These are phyloP conservation scores for Acleris sparsana DNA, from an alignment of 2,888 invertebrate genomes.

Conservation along the genomic window DNA sequence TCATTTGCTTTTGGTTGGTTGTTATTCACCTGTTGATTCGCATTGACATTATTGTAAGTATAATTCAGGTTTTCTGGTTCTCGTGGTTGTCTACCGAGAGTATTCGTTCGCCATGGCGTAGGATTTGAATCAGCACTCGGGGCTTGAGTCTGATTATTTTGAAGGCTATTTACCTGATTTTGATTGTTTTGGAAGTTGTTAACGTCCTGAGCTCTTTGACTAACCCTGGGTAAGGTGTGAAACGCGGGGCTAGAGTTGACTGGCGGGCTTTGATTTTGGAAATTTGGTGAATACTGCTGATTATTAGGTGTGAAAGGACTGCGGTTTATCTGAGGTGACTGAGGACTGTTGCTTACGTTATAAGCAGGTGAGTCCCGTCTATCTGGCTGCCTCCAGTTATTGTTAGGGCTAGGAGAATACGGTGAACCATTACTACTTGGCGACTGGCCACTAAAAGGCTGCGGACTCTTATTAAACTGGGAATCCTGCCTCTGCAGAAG, in stretches of 20 bases:
- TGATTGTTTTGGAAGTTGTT: conserved; percentile 52
- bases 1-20: conserved; percentile 71
- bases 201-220: conserved; percentile 62
- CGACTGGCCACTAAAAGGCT: conserved; percentile 69
- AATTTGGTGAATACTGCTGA: conserved; percentile 57
- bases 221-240: conserved; percentile 69
- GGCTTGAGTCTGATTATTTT: conserved; percentile 46
- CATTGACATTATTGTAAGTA: conserved; percentile 54
- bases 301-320: conserved; percentile 60
- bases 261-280: conserved; percentile 58
- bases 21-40: conserved; percentile 58
- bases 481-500: conserved; percentile 76
- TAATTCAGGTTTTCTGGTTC: conserved; percentile 59
- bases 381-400: conserved; percentile 77
- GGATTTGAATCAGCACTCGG: conserved; percentile 50
- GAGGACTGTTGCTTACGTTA: conserved; percentile 54
- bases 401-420: conserved; percentile 73
- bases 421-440: conserved; percentile 63
- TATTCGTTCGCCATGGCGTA: conserved; percentile 73
- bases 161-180: conserved; percentile 46
- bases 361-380: conserved; percentile 70
- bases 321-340: conserved; percentile 55
- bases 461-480: conserved; percentile 79
- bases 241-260: conserved; percentile 57
- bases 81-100: conserved; percentile 63